phyloP scores from a whole-genome alignment of 1,140 invertebrate genomes.

The Drosophila rufa region DNA sequence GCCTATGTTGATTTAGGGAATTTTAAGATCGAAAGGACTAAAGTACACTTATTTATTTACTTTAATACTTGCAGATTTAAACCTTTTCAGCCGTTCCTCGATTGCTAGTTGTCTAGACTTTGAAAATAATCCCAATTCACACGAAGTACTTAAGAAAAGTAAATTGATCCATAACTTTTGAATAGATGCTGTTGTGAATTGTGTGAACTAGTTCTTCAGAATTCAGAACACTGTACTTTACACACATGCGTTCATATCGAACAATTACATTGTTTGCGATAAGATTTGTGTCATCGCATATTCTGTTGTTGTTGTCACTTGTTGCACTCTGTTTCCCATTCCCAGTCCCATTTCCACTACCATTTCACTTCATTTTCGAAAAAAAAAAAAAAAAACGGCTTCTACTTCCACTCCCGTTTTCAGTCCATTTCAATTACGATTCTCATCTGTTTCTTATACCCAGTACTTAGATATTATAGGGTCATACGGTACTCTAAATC shows the following conservation, averaged over 20 bases:
- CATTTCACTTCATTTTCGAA: constrained; percentile 7
- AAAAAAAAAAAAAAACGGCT: constrained; percentile 16
- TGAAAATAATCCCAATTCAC: not conserved
- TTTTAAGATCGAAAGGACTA: not conserved
- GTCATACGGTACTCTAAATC: not conserved
- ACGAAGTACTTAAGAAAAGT: not conserved
- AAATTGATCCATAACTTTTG: not conserved
- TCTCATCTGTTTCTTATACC: constrained; percentile 39
- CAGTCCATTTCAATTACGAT: constrained; percentile 31
- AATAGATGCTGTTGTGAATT: constrained; percentile 12
- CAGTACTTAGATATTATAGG: not conserved
- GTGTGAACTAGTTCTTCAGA: constrained; percentile 21
- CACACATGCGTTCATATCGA: constrained; percentile 33
- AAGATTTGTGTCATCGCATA: constrained; percentile 57
- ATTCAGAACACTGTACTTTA: not conserved
- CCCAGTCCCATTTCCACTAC: constrained; percentile 3
- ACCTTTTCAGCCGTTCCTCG: no score
- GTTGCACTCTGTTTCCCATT: constrained; percentile 45
- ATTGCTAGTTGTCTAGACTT: not conserved
- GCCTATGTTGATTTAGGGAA: not conserved
- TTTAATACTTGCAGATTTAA: no score
- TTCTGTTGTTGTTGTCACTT: constrained; percentile 43
- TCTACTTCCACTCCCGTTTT: constrained; percentile 21
- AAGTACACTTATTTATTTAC: not conserved
- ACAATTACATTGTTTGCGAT: constrained; percentile 49